Base-by-base conservation (phyloP, 2,113 vertebrate genomes). In the Ceyx cyanopectus region DNA sequence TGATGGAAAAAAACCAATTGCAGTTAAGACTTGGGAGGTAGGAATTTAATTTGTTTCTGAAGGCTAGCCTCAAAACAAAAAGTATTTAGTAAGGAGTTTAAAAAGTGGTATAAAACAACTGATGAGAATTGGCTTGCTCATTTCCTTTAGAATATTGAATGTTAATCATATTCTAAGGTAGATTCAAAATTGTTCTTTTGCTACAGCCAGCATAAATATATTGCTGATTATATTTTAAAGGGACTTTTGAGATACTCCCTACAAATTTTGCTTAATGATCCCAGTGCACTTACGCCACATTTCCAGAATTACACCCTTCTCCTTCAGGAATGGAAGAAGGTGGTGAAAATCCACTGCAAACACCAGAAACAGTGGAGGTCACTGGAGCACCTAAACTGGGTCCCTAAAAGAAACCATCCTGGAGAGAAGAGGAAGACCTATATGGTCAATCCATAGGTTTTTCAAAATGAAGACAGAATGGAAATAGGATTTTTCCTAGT, bases 241-340 rank as follows among this genome's bases (percentile, higher is more conserved):
- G 41, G 85, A 81, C 4, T 62, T 66, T 65, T 90, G 30, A 85
- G 37, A 69, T 50, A 40, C 16, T 46, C 14, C 16, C 54, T 75
- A 41, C 50, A 93, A 87, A 53, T 8, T 7, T 62, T 54, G 19
- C 13, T 81, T 34, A 82, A 83, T 16, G 10, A 73, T 6, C 9
- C 14, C 12, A 87, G 14, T 1, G 9, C 13, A 74, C 15, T 0
- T 0, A 66, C 63, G n/a, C 13, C 29, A 15, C 2, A 1, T 45
- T 69, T 84, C 30, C 45, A 63, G 23, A 85, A 87, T 27, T 63
- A 79, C 12, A 70, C 10, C 4, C 43, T 72, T 17, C 27, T 79
- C 21, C 12, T 79, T 63, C 30, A 85, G 48, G 24, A 62, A 70
- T 15, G 19, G 6, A 68, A 82, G 67, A 67, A 6, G 16, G 23